Evolutionary conservation across 2,113 vertebrate species (phyloP).

Genomic region (Riparia riparia): DNA sequence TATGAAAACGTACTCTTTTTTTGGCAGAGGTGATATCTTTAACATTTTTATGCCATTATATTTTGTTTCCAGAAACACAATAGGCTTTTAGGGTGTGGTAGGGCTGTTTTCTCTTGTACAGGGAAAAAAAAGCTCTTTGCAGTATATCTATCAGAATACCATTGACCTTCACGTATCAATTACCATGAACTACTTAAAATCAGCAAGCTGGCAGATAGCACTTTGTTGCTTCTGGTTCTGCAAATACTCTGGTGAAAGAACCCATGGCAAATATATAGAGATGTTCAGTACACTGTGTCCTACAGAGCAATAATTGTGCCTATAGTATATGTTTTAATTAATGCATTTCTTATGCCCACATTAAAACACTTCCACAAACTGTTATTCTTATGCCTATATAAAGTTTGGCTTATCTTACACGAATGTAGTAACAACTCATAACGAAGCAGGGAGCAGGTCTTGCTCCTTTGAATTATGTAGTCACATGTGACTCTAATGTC

Average conservation of each 20-base stretch:
- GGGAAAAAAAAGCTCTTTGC: background rate
- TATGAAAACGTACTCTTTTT: background rate
- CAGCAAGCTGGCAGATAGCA: background rate
- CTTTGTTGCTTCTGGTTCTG: background rate
- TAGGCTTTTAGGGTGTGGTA: background rate
- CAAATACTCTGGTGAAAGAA: background rate
- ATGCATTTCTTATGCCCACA: background rate
- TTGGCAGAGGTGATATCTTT: background rate
- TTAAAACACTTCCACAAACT: background rate
- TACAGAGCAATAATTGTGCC: background rate
- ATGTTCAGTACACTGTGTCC: background rate
- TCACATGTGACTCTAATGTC: background rate
- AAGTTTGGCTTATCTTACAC: background rate
- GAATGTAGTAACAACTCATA: background rate
- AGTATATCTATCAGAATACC: background rate
- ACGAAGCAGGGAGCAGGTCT: background rate
- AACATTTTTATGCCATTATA: background rate
- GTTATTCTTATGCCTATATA: background rate
- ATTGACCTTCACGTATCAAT: background rate
- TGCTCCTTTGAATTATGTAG: background rate
- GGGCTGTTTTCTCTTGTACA: background rate
- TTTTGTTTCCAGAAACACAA: background rate
- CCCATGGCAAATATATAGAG: rapidly evolving
- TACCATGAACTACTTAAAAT: background rate
- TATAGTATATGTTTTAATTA: background rate